These are phyloP conservation scores for Sapajus apella DNA, from an alignment of 2,113 vertebrate genomes.

Conservation along the genomic window DNA sequence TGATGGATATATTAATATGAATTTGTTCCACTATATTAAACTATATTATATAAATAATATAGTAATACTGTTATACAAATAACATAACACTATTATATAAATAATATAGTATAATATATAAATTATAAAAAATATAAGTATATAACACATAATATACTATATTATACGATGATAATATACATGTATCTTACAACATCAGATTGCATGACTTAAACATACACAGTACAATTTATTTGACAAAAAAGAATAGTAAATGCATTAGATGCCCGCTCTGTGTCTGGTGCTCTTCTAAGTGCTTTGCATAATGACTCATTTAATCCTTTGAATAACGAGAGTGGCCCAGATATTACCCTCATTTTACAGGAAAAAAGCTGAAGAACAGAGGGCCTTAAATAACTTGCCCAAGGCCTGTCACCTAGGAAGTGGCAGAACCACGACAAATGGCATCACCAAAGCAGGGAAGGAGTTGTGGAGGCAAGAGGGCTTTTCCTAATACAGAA, in stretches of 20 bases:
- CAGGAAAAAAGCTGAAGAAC: background rate
- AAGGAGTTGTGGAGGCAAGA: background rate
- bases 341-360: background rate
- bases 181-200: background rate
- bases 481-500: background rate
- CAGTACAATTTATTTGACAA: background rate
- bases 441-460: background rate
- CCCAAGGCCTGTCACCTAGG: background rate
- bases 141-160: too few species aligned
- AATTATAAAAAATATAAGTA: too few species aligned
- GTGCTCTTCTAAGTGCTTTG: background rate
- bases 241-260: background rate
- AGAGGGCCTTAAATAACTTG: background rate
- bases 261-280: background rate
- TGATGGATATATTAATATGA: background rate
- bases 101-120: too few species aligned
- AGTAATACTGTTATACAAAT: too few species aligned
- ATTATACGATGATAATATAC: too few species aligned
- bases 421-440: background rate
- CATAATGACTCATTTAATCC: background rate
- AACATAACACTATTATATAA: too few species aligned
- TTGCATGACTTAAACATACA: background rate
- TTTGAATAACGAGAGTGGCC: background rate
- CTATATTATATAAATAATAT: background rate
- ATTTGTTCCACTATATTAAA: background rate